Percentiles rank a stretch among this genome's conserved stretches.
phyloP scores from a whole-genome alignment of 2,888 invertebrate genomes.

The Harpalus rubripes region DNA sequence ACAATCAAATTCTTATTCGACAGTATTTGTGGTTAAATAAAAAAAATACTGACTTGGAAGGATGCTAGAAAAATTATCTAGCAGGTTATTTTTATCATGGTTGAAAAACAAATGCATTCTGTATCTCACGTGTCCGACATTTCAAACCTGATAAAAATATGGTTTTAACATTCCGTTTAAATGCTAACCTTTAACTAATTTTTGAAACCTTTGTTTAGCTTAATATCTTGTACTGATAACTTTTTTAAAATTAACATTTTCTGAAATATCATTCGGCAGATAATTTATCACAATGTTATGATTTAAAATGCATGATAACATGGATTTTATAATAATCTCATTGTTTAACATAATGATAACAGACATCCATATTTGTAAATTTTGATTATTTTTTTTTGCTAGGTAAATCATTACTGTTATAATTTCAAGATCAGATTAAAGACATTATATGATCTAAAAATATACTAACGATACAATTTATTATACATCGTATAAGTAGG shows the following conservation, averaged over 20 bases:
- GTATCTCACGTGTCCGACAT: slow-evolving; percentile 11
- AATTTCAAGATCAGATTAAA: background rate
- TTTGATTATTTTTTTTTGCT: background rate
- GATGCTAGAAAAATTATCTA: slow-evolving; percentile 25
- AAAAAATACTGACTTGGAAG: slow-evolving; percentile 31
- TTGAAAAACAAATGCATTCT: slow-evolving; percentile 8
- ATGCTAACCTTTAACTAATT: background rate
- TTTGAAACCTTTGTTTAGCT: background rate
- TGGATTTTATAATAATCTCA: too few species aligned
- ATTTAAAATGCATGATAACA: background rate
- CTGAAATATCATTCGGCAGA: background rate
- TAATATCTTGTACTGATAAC: background rate
- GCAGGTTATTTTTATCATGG: slow-evolving; percentile 14
- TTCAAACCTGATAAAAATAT: background rate
- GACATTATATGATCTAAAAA: background rate
- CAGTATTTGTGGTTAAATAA: slow-evolving; percentile 7
- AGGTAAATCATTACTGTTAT: background rate
- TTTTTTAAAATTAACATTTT: background rate
- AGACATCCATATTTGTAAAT: background rate
- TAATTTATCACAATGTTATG: background rate
- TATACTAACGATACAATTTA: background rate
- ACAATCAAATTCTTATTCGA: slow-evolving; percentile 20
- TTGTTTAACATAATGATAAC: background rate
- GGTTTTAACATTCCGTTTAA: slow-evolving; percentile 9
- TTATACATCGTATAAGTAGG: background rate